These are phyloP conservation scores for Martes martes DNA, from an alignment of 2,113 vertebrate genomes.

Conservation along the genomic window DNA sequence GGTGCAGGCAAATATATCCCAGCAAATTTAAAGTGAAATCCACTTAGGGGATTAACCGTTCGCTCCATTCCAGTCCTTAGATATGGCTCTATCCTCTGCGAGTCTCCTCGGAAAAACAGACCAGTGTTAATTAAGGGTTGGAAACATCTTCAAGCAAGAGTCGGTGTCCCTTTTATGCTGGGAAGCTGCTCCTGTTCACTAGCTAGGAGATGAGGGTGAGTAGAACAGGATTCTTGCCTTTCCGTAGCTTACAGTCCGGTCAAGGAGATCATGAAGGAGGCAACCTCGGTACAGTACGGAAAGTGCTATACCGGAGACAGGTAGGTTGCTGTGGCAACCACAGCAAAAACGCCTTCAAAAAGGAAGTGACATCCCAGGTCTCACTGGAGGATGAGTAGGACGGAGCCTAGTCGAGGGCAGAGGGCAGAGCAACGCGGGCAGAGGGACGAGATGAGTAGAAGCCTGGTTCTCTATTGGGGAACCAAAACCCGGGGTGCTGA, in stretches of 20 bases:
- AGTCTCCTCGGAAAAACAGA: not conserved
- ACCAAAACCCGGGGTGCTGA: not conserved
- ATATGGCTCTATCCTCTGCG: not conserved
- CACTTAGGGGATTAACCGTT: not conserved
- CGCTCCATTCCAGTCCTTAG: not conserved
- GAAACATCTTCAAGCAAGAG: not conserved
- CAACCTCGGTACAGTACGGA: not conserved
- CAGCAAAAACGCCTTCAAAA: not conserved
- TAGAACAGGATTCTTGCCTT: not conserved
- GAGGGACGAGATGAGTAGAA: not conserved
- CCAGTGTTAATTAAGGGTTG: not conserved
- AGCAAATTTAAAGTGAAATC: conserved; percentile 12
- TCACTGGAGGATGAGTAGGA: not conserved
- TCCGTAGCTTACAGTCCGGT: not conserved
- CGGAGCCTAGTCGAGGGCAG: not conserved
- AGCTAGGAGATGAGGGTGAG: not conserved
- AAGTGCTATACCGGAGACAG: not conserved
- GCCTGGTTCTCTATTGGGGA: not conserved
- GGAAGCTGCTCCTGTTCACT: not conserved
- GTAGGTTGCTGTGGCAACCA: not conserved
- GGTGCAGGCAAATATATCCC: not conserved
- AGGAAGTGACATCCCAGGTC: not conserved
- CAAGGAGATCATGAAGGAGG: not conserved
- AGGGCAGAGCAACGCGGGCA: not conserved
- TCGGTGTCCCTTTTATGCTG: not conserved